Evolutionary conservation across 2,113 vertebrate genomes (phyloP).

Genomic region (Tiliqua scincoides): DNA sequence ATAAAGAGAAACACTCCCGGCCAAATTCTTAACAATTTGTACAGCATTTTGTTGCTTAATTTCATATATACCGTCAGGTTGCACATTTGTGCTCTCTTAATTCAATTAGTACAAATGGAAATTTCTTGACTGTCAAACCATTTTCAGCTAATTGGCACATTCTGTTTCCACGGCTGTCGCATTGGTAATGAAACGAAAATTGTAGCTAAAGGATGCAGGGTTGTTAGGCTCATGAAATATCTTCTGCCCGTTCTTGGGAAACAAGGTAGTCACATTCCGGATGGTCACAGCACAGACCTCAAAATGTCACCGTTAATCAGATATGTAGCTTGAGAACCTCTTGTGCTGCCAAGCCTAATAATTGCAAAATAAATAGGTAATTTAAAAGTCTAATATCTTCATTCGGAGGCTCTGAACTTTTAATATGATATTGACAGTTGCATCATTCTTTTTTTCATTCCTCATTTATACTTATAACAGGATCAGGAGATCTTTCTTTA

Average conservation of each 20-base stretch:
- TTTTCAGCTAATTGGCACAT: constrained; percentile 26
- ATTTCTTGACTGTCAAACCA: constrained; percentile 13
- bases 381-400: background rate
- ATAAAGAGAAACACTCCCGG: too few relatives aligned
- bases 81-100: background rate
- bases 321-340: background rate
- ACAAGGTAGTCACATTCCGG: background rate
- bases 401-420: background rate
- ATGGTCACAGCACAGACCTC: background rate
- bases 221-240: constrained; percentile 2
- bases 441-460: background rate
- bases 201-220: background rate
- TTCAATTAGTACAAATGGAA: constrained; percentile 23
- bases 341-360: background rate
- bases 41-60: background rate
- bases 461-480: background rate
- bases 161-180: background rate
- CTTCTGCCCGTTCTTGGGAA: constrained; percentile 5
- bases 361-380: background rate
- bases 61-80: constrained; percentile 3
- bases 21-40: background rate
- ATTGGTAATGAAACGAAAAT: constrained; percentile 12
- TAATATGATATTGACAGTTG: background rate
- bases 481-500: background rate
- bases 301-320: background rate